Base-by-base conservation (phyloP, 2,113 vertebrate genomes). In the Ginglymostoma cirratum region DNA sequence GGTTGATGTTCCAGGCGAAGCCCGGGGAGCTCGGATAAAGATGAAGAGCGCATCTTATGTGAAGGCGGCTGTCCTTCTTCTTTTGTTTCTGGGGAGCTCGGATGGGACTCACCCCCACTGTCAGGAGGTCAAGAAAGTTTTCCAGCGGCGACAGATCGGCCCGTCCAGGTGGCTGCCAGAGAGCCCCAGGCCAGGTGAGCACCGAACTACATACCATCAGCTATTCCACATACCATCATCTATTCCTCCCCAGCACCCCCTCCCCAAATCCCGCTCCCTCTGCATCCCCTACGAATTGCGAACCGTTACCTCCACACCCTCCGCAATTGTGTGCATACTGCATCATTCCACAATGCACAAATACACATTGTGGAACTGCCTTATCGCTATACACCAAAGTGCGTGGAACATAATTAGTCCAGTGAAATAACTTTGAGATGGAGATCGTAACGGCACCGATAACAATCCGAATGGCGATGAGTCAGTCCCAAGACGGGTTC, bases 71-170 rank as follows among this genome's bases (percentile, higher is more conserved):
- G 55, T 95, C n/a, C 78, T 96, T 0, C 55, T 96, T 5, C 69
- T 96, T 6, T 76, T 97, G 0, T 30, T 97, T 95, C 80, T 94
- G 24, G 70, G 96, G 0, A 42, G 2, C 42, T 67, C 0, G 96
- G 97, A 96, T 61, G 55, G 55, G 48, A 97, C 95, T 86, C 30
- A 95, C 7, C 96, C 96, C 96, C 97, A 94, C 98, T 99, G 98
- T 96, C 97, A 98, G 45, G 97, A 97, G 96, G 98, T 98, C 95
- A 97, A 98, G 78, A 98, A 98, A 98, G 98, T 98, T 98, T 98
- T 98, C 97, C 97, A 97, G 96, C 96, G 97, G 96, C 96, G 97
- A 80, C 97, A 98, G 95, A 97, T 97, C 83, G 98, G 98, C 96
- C 97, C 97, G 2, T 97, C 96, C 96, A 96, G 97, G 66, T 97